Conservation (phyloP, 2,888 invertebrate species). For the Nemurella pictetii region DNA sequence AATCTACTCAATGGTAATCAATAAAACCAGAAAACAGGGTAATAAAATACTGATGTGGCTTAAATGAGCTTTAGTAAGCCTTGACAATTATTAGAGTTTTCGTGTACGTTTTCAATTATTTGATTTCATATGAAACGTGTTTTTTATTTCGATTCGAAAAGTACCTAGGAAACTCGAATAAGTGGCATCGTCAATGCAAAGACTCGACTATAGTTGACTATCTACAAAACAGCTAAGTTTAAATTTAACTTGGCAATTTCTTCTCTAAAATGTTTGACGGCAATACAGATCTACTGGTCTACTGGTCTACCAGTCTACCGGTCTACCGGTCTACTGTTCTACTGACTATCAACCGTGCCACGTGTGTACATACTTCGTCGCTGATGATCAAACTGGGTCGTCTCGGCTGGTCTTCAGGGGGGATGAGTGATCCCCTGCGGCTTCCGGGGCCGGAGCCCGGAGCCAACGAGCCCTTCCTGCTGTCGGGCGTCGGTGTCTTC, state of each 20-base stretch:
- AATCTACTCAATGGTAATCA: not conserved
- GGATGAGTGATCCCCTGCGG: conserved; percentile 84
- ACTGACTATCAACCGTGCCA: not conserved
- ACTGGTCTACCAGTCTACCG: conserved; percentile 1
- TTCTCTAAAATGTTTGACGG: too few species aligned
- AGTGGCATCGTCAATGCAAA: not conserved
- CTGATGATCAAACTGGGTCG: conserved; percentile 90
- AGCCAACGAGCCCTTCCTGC: conserved; percentile 74
- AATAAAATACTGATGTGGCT: not conserved
- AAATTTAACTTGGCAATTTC: not conserved
- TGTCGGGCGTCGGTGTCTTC: conserved; percentile 63
- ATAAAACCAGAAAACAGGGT: not conserved
- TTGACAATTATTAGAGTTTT: not conserved
- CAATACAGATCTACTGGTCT: conserved; percentile 1
- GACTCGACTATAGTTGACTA: too few species aligned
- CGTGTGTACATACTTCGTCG: conserved; percentile 78
- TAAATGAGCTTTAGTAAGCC: not conserved
- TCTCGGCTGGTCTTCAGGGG: conserved; percentile 80
- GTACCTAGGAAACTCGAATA: not conserved
- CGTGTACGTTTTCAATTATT: too few species aligned
- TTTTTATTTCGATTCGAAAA: not conserved
- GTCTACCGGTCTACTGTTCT: not conserved
- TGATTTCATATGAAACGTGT: too few species aligned
- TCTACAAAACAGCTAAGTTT: not conserved
- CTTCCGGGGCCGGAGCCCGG: conserved; percentile 66